Base-by-base conservation (phyloP, 2,113 vertebrate genomes). In the Tichodroma muraria region DNA sequence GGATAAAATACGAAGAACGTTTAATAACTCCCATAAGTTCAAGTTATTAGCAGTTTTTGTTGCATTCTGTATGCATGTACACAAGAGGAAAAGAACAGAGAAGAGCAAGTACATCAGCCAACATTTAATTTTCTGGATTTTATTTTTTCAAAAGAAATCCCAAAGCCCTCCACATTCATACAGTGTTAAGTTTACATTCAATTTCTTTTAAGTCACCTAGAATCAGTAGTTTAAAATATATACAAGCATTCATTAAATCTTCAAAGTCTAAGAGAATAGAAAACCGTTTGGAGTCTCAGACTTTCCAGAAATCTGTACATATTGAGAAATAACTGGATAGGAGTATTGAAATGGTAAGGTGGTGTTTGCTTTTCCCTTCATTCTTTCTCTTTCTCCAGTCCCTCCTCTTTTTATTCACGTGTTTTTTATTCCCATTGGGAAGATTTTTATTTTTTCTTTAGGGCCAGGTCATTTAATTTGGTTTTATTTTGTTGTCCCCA, bases 191-290 rank as follows among this genome's bases (percentile, higher is more conserved):
- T 82, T 88, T 71, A 95, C 85, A 95, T 94, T 94, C 95, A 81
- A 24, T 80, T 85, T 80, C 7, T 73, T 84, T 73, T 63, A 85
- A 95, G 71, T 77, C 35, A 95, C 44, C 65, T 80, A 75, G 88
- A 94, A 90, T 96, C 96, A 97, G 94, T 96, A 96, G 93, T 96
- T 94, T 80, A 88, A 95, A 88, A 78, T 69, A 93, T 33, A 64
- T 59, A 91, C 45, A 93, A 89, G 66, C 2, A 8, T 78, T 81
- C 37, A 38, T 9, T 31, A 76, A 80, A 61, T 57, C 69, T 76
- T 71, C 33, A 30, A 64, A 80, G 40, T 54, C 31, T 66, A 85
- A 84, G 28, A 83, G 11, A 80, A 83, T 1, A 80, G 22, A 80
- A 95, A 82, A 84, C 15, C 15, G 53, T 71, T 53, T 37, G 13